A percentile compares a stretch with the other conserved stretches of the same genome.
Evolutionary conservation across 1,140 invertebrate genomes (phyloP).

Genomic region (Bradynema listronoti): DNA sequence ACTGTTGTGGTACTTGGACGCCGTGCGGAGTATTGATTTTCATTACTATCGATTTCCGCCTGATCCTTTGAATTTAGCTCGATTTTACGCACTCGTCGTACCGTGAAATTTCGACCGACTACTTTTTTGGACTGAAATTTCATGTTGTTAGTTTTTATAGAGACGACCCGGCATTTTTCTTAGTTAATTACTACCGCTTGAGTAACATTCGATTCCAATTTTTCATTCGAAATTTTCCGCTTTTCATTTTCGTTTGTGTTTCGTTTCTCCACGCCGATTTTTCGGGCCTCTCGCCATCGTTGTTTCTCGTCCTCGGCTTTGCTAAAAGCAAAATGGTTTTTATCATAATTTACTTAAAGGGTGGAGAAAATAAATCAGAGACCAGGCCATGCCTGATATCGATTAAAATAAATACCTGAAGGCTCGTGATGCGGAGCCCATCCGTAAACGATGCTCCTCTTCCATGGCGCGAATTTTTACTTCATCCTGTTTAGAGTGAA

Average conservation of each 20-base stretch:
- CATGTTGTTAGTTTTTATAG: not conserved
- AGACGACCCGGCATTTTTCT: not conserved
- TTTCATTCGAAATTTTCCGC: conserved; percentile 4
- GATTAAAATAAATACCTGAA: no score
- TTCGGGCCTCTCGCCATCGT: conserved; percentile 10
- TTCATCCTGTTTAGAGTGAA: conserved; percentile 29
- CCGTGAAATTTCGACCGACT: no score
- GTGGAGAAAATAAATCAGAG: no score
- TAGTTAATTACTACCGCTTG: not conserved
- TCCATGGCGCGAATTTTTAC: conserved; percentile 34
- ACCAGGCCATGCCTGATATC: no score
- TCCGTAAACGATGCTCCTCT: conserved; percentile 15
- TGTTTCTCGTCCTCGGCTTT: conserved; percentile 27
- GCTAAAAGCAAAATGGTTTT: conserved; percentile 15
- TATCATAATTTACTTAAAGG: no score
- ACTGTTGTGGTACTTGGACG: no score
- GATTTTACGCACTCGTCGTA: no score
- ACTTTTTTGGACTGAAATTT: not conserved
- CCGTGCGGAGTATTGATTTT: no score
- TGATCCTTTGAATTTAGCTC: no score
- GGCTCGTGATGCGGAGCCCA: conserved; percentile 10
- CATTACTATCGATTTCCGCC: no score
- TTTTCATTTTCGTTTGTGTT: conserved; percentile 15
- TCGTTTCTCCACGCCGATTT: conserved; percentile 2
- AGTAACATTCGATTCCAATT: not conserved